Base-by-base conservation (phyloP, 2,888 invertebrate genomes). In the Caradrina kadenii region DNA sequence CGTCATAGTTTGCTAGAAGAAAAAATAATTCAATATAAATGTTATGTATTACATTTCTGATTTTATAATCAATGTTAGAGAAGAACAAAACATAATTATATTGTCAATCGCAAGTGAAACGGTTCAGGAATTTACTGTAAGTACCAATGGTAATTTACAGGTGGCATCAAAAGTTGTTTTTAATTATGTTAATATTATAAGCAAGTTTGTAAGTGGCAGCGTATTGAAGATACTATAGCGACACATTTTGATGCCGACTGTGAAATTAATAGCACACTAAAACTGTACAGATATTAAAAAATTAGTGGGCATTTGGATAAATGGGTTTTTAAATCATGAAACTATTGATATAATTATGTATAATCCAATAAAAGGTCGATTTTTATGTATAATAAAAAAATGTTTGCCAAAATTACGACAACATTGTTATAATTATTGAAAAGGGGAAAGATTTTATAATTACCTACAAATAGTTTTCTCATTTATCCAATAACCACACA, bases 401-500 rank as follows among this genome's bases (percentile, higher is more conserved):
- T 7, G 13, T 13, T 55, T 11, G n/a, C 15, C n/a, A 13, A 31
- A 62, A 49, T 10, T 8, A 26, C 6, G 11, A 17, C 8, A 35
- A 35, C 35, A 35, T 35, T 8, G 8, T 35, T 1, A 35, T n/a
- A 26, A 53, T 10, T 13, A 11, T 39, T 39, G 8, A 8, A 35
- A 22, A 13, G n/a, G 39, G 0, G 6, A 39, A 22, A 6, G 5
- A 7, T 19, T 13, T 54, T 13, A 10, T 0, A 31, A 21, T 15
- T 15, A 13, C 11, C 2, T n/a, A n/a, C n/a, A 31, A 42, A 15
- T 31, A n/a, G n/a, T 11, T 26, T n/a, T n/a, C 21, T 45, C 73
- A 73, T 67, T 26, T 22, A 71, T 81, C 67, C 73, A 73, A 67
- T 55, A 59, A 65, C 52, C 70, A 56, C 42, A 53, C 5, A 26